A percentile compares a stretch with the other conserved stretches of the same genome.
These are phyloP conservation scores for Scaptomyza polygonia DNA, from an alignment of 2,888 invertebrate genomes.

Conservation along the genomic window DNA sequence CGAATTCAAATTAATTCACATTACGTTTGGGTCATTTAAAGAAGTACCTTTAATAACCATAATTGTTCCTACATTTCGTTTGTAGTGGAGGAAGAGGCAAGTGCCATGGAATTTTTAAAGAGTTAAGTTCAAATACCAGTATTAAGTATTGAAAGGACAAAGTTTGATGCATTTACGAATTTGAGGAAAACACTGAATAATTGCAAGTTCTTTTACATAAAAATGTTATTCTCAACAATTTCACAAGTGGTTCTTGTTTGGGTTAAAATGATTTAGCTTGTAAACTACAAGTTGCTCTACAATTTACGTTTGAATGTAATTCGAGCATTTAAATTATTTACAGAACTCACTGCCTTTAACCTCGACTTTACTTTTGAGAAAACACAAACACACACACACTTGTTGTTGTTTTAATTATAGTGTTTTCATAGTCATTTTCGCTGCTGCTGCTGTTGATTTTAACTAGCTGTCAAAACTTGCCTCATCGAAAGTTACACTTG, in stretches of 20 bases:
- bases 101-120: neutral
- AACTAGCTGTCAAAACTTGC: slow-evolving; percentile 63
- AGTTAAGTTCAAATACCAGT: neutral
- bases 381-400: slow-evolving; percentile 7
- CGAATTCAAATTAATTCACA: slow-evolving; percentile 21
- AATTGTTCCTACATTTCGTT: slow-evolving; percentile 13
- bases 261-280: neutral
- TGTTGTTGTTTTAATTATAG: slow-evolving; percentile 55
- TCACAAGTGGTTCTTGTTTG: neutral
- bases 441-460: slow-evolving; percentile 44
- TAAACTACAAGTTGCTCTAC: neutral
- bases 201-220: too few species aligned
- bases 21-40: slow-evolving; percentile 10
- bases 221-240: too few species aligned
- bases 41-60: slow-evolving; percentile 10
- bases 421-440: slow-evolving; percentile 44
- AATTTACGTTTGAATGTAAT: slow-evolving; percentile 17
- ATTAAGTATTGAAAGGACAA: neutral
- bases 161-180: neutral
- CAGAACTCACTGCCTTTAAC: too few species aligned
- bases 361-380: neutral
- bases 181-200: neutral
- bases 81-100: too few species aligned
- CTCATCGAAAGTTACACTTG: slow-evolving; percentile 38
- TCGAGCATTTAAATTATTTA: slow-evolving; percentile 6